These are phyloP conservation scores for Scaeva pyrastri DNA, from an alignment of 2,888 invertebrate species.

Conservation along the genomic window DNA sequence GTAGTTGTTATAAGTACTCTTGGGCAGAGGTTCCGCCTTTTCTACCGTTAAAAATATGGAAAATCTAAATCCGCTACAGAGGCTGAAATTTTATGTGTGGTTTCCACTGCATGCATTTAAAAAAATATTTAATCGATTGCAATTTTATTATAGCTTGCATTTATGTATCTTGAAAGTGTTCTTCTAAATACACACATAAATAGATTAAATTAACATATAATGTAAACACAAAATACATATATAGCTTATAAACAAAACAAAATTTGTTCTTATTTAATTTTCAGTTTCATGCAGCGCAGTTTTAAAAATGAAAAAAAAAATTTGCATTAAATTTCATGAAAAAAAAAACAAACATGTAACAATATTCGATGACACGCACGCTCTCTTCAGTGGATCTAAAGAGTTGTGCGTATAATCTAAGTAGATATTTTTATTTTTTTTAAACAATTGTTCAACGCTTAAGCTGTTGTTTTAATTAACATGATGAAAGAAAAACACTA, in stretches of 20 bases:
- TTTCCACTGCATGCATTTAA: constrained; percentile 69
- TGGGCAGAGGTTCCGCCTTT: constrained; percentile 20
- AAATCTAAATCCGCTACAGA: constrained; percentile 42
- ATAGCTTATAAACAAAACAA: constrained; percentile 69
- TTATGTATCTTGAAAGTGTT: constrained; percentile 58
- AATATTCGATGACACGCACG: constrained; percentile 58
- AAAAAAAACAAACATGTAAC: constrained; percentile 55
- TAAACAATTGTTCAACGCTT: constrained; percentile 46
- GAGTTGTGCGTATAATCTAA: constrained; percentile 60
- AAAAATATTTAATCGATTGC: constrained; percentile 24
- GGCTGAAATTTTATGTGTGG: constrained; percentile 65
- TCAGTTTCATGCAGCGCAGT: constrained; percentile 76
- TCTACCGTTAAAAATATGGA: constrained; percentile 15
- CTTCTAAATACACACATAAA: constrained; percentile 23
- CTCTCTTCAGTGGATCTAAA: constrained; percentile 73
- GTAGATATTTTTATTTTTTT: constrained; percentile 39
- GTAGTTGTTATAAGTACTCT: constrained; percentile 39
- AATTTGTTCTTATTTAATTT: constrained; percentile 72
- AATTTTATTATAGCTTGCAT: constrained; percentile 56
- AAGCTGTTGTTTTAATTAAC: constrained; percentile 67
- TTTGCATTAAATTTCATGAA: constrained; percentile 41
- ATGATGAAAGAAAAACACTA: constrained; percentile 45
- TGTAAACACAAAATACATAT: constrained; percentile 50
- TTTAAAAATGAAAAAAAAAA: constrained; percentile 52
- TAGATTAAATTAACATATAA: constrained; percentile 37